Conservation (phyloP, 92 coral and sea anemone species). For the Parazoanthus atlanticus region DNA sequence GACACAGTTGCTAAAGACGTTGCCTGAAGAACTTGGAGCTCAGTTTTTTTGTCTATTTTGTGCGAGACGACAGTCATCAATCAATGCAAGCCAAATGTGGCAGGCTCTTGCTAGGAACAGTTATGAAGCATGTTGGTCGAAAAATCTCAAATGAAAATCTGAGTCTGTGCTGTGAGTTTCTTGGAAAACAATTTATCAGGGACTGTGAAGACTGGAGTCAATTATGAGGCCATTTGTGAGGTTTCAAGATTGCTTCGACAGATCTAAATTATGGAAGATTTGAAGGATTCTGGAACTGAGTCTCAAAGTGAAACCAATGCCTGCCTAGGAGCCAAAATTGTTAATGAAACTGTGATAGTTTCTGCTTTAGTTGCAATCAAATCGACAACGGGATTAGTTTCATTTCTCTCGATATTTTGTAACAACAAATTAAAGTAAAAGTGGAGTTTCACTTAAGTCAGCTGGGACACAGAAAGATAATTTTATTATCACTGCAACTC, state of each 20-base stretch:
- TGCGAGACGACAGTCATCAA: too few relatives aligned
- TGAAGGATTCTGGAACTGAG: not conserved
- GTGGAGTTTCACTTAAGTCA: not conserved
- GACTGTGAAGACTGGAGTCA: not conserved
- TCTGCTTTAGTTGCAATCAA: not conserved
- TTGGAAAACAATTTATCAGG: not conserved
- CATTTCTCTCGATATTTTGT: not conserved
- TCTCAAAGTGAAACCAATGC: not conserved
- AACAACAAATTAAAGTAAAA: too few relatives aligned
- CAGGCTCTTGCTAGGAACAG: too few relatives aligned
- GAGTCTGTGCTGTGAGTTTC: not conserved
- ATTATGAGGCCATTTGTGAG: too few relatives aligned
- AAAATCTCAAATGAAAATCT: not conserved
- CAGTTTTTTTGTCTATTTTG: too few relatives aligned
- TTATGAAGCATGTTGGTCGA: not conserved
- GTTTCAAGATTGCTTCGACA: not conserved
- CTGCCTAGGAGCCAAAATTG: not conserved
- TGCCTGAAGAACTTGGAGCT: not conserved
- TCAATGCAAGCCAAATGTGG: too few relatives aligned
- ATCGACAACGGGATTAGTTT: not conserved
- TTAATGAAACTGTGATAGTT: not conserved
- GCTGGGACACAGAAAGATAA: not conserved
- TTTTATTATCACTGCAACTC: too few relatives aligned
- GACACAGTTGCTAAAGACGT: not conserved
- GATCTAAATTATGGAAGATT: not conserved